Base-by-base conservation (phyloP, 2,888 invertebrate species). In the Vesta saturnalis region DNA sequence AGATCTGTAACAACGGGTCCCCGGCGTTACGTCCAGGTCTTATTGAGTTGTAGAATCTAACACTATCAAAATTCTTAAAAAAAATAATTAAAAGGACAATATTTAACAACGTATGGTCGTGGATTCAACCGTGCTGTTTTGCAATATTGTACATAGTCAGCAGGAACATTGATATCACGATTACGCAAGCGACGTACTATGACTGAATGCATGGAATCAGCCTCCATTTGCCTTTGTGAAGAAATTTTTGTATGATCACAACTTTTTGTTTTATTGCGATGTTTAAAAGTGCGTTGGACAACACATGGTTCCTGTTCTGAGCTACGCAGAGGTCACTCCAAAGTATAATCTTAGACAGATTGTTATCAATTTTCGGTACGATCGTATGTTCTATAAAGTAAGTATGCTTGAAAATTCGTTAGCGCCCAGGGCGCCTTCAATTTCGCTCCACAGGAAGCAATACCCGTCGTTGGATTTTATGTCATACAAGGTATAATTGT, bases 371-470 rank as follows among this genome's bases (percentile, higher is more conserved):
- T n/a, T n/a, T n/a, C n/a, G n/a, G n/a, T n/a, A n/a, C n/a, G n/a
- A n/a, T n/a, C n/a, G n/a, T n/a, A n/a, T 30, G 30, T 30, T 30
- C 10, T 30, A 6, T 30, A 30, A 30, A 30, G 10, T 30, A 30
- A 30, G 30, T 30, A 30, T 30, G 30, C 10, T 6, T 3, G 14
- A 21, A 58, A 71, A 71, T 57, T 65, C 64, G 54, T 71, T 49
- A n/a, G 67, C 54, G n/a, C 49, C 54, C 10, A 72, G 22, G 1
- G 63, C 67, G 18, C 68, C 71, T 19, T 72, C 64, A 12, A 56
- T 30, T 61, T 73, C 72, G 22, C 70, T 35, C 71, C 71, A 73
- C n/a, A 71, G 18, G 52, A 43, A 72, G 49, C 72, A 73, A 43
- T 55, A 65, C 6, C 64, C 69, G 14, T 73, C 60, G 10, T 47